Evolutionary conservation across 2,797 vertebrate species (phyloP), one percentile per base, ranked within the genome.

Genomic region (Coracias cyanogaster): DNA sequence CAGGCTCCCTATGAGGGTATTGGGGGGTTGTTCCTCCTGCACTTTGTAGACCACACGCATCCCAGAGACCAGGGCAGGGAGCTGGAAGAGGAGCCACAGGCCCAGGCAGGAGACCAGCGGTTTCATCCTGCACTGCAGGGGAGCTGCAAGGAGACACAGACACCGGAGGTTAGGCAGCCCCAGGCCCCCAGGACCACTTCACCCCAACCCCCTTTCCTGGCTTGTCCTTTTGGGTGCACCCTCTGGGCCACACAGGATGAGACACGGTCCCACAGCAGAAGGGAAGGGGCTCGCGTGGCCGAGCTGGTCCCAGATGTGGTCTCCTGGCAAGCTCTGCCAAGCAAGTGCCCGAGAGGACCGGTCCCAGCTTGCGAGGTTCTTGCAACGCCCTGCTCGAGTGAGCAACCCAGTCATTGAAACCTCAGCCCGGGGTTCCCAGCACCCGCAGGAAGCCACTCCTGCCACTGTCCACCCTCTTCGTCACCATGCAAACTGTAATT

Each of bases 21-120:
- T 99, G 77, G 99, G 99, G 0, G 99, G 99, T 90, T 99, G 99
- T 55, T 99, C 99, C 94, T 99, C 99, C 0, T 96, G 97, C n/a
- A 99, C 98, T 51, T 98, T 98, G 94, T 99, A 99, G 60, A 98
- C 86, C 8, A 97, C 98, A 33, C 96, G 98, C 2, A 96, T 98
- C 95, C 96, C 97, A 11, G 17, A 97, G 84, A 90, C 97, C 93
- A 93, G 95, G 80, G 83, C 82, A 89, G 51, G 98, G 95, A 96
- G 96, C 93, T 97, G 98, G 61, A 98, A 96, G 41, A 98, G 91
- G 86, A 98, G 96, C 96, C 98, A 97, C 85, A 98, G 91, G 58
- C 95, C 94, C 90, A 98, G 91, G 94, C 90, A 98, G 84, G 94
- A 97, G 3, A 89, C 58, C 86, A 97, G 70, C 0, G 26, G 73